Evolutionary conservation across 2,113 vertebrate genomes (phyloP).

Genomic region (Sturnus vulgaris): DNA sequence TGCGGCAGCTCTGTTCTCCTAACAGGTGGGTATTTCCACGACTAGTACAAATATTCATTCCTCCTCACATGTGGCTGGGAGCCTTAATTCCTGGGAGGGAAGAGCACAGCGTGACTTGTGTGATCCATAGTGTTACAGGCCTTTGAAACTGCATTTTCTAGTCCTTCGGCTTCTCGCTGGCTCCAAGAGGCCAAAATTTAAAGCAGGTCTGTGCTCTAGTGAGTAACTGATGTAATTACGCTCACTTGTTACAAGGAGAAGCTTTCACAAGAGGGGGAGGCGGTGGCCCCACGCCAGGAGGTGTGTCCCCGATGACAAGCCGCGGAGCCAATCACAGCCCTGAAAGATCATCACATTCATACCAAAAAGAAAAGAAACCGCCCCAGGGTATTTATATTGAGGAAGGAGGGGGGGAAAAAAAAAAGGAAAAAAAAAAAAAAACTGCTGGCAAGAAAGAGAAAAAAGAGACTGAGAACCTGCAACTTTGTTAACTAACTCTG

Average conservation of each 20-base stretch:
- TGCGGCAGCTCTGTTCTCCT: neutral
- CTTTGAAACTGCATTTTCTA: constrained; percentile 47
- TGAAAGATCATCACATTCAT: constrained; percentile 67
- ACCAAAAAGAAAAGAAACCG: constrained; percentile 69
- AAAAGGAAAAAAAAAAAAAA: neutral
- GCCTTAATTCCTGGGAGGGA: neutral
- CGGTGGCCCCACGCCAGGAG: constrained; percentile 31
- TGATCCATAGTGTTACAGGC: neutral
- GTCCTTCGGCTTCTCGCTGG: constrained; percentile 10
- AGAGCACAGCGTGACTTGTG: neutral
- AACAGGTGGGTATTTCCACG: neutral
- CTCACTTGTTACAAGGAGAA: constrained; percentile 62
- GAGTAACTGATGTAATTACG: constrained; percentile 74
- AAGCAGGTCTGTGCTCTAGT: constrained; percentile 68
- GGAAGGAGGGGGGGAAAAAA: neutral
- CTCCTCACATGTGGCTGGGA: neutral
- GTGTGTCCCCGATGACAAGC: constrained; percentile 44
- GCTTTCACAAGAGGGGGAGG: constrained; percentile 57
- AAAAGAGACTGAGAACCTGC: constrained; percentile 47
- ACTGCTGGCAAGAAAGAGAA: neutral
- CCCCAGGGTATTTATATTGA: constrained; percentile 52
- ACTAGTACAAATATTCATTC: neutral
- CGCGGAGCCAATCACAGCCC: constrained; percentile 50
- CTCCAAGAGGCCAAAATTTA: constrained; percentile 49
- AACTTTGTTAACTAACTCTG: constrained; percentile 50